Percentiles rank a stretch among this genome's conserved stretches.
Evolutionary conservation across 2,888 invertebrate genomes (phyloP).

Genomic region (Itoplectis maculator): DNA sequence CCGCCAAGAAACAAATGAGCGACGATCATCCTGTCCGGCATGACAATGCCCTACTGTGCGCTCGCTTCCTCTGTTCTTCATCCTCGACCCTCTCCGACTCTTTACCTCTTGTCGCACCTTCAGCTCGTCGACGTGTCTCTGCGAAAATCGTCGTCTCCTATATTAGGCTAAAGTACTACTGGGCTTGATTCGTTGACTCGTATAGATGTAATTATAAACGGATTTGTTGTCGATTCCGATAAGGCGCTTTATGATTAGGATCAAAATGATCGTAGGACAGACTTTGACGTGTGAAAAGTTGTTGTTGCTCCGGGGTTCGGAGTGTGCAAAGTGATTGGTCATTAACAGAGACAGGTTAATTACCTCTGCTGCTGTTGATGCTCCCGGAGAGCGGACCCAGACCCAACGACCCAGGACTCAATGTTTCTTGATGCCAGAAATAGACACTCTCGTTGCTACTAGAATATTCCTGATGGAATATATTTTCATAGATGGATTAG

Average conservation of each 20-base stretch:
- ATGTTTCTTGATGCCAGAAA: conserved; percentile 19
- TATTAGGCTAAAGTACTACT: conserved; percentile 29
- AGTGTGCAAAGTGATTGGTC: conserved; percentile 49
- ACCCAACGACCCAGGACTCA: conserved; percentile 40
- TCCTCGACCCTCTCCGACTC: conserved; percentile 13
- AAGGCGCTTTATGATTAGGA: background rate
- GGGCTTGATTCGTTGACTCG: background rate
- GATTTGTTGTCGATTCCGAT: no score
- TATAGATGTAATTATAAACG: no score
- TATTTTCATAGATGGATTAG: conserved; percentile 1
- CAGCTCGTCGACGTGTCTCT: conserved; percentile 53
- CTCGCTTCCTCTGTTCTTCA: conserved; percentile 7
- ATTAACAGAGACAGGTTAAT: conserved; percentile 61
- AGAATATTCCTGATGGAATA: background rate
- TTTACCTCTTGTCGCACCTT: conserved; percentile 15
- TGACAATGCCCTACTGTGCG: conserved; percentile 68
- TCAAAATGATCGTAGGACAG: conserved; percentile 12
- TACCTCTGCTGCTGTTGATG: conserved; percentile 16
- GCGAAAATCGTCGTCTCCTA: conserved; percentile 24
- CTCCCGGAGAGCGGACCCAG: conserved; percentile 17
- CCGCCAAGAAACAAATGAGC: conserved; percentile 81
- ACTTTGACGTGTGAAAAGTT: conserved; percentile 29
- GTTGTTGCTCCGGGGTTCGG: conserved; percentile 30
- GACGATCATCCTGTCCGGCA: conserved; percentile 79
- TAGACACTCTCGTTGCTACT: conserved; percentile 2